These are phyloP conservation scores for Sebastes reedi DNA, from an alignment of 2,797 vertebrate species.

Conservation along the genomic window DNA sequence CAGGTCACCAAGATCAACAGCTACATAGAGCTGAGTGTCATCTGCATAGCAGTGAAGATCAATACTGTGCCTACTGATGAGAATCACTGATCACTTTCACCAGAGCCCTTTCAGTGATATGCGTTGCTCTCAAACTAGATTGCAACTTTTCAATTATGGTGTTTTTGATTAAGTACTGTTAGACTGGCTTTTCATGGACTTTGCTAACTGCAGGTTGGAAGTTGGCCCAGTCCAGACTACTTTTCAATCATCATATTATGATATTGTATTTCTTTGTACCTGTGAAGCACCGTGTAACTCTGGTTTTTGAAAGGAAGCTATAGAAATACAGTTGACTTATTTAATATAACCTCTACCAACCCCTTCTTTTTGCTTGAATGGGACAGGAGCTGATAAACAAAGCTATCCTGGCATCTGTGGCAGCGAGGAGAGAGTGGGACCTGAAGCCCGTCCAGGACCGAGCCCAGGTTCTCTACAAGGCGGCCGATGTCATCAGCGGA, in stretches of 20 bases:
- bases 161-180: too few species aligned
- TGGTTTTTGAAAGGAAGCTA: background rate
- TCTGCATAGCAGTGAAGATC: too few species aligned
- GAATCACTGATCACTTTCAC: too few species aligned
- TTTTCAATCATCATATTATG: background rate
- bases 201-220: too few species aligned
- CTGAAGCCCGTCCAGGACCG: slow-evolving; percentile 89
- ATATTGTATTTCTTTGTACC: background rate
- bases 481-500: slow-evolving; percentile 90
- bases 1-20: too few species aligned
- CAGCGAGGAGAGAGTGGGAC: slow-evolving; percentile 92
- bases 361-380: background rate
- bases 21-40: too few species aligned
- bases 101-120: too few species aligned
- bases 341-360: background rate
- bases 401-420: slow-evolving; percentile 88
- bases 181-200: too few species aligned
- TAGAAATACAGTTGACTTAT: background rate
- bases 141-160: too few species aligned
- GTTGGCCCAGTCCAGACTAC: too few species aligned
- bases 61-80: too few species aligned
- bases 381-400: slow-evolving; percentile 90
- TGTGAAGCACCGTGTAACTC: background rate
- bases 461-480: slow-evolving; percentile 92
- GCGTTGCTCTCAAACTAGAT: too few species aligned